Evolutionary conservation across 2,797 vertebrate genomes (phyloP), one percentile per base, ranked within the genome.

Genomic region (Scolopax bukidnonensis): DNA sequence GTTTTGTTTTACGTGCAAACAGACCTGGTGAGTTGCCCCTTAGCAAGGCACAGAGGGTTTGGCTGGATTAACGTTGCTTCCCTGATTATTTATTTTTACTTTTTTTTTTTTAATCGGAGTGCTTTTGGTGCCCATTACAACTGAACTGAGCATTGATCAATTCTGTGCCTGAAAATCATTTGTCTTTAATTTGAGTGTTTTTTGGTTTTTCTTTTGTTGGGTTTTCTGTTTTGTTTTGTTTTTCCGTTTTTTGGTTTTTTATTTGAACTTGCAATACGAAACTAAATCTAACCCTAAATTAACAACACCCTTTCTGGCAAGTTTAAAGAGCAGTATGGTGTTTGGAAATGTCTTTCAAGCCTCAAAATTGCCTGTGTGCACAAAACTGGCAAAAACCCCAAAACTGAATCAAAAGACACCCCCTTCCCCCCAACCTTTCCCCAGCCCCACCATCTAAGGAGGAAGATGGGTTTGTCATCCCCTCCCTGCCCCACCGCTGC

Each of bases 301-400:
- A 98, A 98, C 97, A 97, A 82, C 89, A 91, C 95, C 97, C 96
- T 94, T 96, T 96, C 97, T 98, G 98, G 98, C 98, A 98, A 98
- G 98, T 98, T 98, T 98, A 98, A 98, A 98, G 98, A 98, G 97
- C 98, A 98, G 98, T 98, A 98, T 97, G 97, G 98, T 97, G 97
- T 97, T 98, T 94, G 91, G 95, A 97, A 95, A 88, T 24, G 69
- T 38, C 88, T 91, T 87, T 95, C 36, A 81, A 96, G 94, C 95
- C 97, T 92, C 94, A 95, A 96, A 97, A 96, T 65, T 89, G 67
- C 83, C 96, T 96, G 40, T 7, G 15, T 78, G 93, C 96, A 64
- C 91, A 84, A 91, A 96, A 96, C 91, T 93, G 93, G 84, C 95
- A 79, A 92, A 91, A 90, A 28, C 81, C 88, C 90, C 19, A 88